These are phyloP conservation scores for Pardosa pseudoannulata DNA, from an alignment of 2,888 invertebrate genomes.

Conservation along the genomic window DNA sequence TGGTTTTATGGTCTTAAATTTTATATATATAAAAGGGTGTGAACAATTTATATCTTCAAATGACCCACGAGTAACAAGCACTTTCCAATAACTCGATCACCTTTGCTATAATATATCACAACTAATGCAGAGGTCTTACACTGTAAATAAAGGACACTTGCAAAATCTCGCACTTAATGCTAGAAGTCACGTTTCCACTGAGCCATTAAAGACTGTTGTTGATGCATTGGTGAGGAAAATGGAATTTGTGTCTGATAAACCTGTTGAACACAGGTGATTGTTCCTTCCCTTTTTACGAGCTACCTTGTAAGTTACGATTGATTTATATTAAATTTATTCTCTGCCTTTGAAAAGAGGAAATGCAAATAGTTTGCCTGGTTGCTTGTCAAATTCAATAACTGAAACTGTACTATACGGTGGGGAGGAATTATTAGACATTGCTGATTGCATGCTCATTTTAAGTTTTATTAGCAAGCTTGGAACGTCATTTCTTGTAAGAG, in stretches of 20 bases:
- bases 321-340: not conserved
- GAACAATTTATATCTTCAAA: constrained; percentile 34
- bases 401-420: too few relatives aligned
- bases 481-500: too few relatives aligned
- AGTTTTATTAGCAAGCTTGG: too few relatives aligned
- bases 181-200: constrained; percentile 28
- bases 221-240: constrained; percentile 27
- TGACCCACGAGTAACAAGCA: constrained; percentile 28
- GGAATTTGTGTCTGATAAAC: constrained; percentile 6
- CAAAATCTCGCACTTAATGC: constrained; percentile 29
- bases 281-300: not conserved
- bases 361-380: too few relatives aligned
- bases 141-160: constrained; percentile 21
- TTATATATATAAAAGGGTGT: constrained; percentile 11
- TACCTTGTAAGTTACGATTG: not conserved
- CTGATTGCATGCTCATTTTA: too few relatives aligned
- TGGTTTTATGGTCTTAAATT: constrained; percentile 5
- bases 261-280: not conserved
- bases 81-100: constrained; percentile 37
- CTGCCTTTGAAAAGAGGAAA: too few relatives aligned
- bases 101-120: constrained; percentile 26
- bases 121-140: not conserved
- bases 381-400: too few relatives aligned
- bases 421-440: too few relatives aligned
- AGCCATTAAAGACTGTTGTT: constrained; percentile 29